A percentile compares a stretch with the other conserved stretches of the same genome.
phyloP scores from a whole-genome alignment of 2,888 invertebrate genomes.

The Lampropteryx suffumata region DNA sequence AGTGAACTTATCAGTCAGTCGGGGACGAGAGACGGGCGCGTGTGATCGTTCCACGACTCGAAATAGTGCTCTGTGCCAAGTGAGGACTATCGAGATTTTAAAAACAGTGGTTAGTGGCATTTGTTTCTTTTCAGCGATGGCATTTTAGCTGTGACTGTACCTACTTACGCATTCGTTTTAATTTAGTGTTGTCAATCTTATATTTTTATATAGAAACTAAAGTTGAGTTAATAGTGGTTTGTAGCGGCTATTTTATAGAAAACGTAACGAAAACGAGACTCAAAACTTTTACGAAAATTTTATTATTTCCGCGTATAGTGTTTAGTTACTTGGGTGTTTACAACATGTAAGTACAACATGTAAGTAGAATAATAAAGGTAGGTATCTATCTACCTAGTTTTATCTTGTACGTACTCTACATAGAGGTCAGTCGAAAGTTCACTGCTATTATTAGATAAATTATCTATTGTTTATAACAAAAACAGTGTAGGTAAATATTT shows the following conservation, averaged over 20 bases:
- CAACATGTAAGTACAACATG: too few relatives aligned
- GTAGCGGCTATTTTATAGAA: too few relatives aligned
- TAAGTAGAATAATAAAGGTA: too few relatives aligned
- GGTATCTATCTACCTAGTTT: neutral
- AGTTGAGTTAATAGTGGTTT: too few relatives aligned
- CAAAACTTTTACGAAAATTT: too few relatives aligned
- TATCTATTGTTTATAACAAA: too few relatives aligned
- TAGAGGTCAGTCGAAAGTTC: constrained; percentile 8
- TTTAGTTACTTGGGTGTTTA: too few relatives aligned
- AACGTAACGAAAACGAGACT: too few relatives aligned
- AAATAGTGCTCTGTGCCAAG: neutral
- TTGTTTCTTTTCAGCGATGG: constrained; percentile 1
- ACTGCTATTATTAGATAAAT: neutral
- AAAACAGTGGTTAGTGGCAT: neutral
- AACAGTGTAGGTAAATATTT: too few relatives aligned
- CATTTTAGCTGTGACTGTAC: constrained; percentile 21
- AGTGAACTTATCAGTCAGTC: constrained; percentile 52
- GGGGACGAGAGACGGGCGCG: constrained; percentile 58
- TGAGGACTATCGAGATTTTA: constrained; percentile 1
- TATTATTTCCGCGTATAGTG: too few relatives aligned
- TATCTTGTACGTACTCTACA: neutral
- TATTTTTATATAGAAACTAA: too few relatives aligned
- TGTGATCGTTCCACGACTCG: constrained; percentile 41
- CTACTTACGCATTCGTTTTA: neutral
- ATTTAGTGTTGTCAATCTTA: neutral